Conservation (phyloP, 1,140 invertebrate species). For the Chrysoperla carnea region DNA sequence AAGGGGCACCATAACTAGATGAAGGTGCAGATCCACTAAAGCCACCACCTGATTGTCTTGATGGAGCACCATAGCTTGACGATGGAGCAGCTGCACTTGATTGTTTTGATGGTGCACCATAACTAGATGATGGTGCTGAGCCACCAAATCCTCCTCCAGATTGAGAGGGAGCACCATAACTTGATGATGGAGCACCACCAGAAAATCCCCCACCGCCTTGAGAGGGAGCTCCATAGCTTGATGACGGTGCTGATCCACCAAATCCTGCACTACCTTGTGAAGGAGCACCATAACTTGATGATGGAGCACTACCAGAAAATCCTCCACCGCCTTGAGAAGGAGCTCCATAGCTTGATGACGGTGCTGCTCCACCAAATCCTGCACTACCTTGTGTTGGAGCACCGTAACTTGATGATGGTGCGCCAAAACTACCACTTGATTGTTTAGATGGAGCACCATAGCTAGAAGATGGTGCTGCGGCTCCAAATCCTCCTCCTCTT, state of each 20-base stretch:
- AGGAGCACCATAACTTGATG: slow-evolving; percentile 21
- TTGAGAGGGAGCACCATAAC: slow-evolving; percentile 13
- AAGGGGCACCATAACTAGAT: slow-evolving; percentile 24
- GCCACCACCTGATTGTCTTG: slow-evolving; percentile 18
- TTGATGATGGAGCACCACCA: too few relatives aligned
- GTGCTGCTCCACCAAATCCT: not conserved
- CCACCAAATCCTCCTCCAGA: not conserved
- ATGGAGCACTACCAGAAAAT: slow-evolving; percentile 14
- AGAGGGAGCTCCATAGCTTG: slow-evolving; percentile 12
- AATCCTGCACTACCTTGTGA: slow-evolving; percentile 5
- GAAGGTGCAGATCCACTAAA: slow-evolving; percentile 17
- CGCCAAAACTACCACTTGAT: slow-evolving; percentile 12
- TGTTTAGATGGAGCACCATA: slow-evolving; percentile 20
- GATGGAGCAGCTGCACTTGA: slow-evolving; percentile 14
- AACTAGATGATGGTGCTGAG: slow-evolving; percentile 8
- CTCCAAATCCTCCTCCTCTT: slow-evolving; percentile 1
- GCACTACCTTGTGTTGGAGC: slow-evolving; percentile 2
- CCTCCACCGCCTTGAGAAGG: slow-evolving; percentile 2
- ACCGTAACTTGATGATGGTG: slow-evolving; percentile 26
- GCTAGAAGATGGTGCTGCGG: slow-evolving; percentile 17
- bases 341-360: slow-evolving; percentile 14
- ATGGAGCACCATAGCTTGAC: slow-evolving; percentile 21
- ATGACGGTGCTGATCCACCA: slow-evolving; percentile 14
- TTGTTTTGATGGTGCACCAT: slow-evolving; percentile 4
- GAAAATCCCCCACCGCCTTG: slow-evolving; percentile 24